Evolutionary conservation across 2,113 vertebrate species (phyloP), one percentile per base, ranked within the genome.

Genomic region (Pedionomus torquatus): DNA sequence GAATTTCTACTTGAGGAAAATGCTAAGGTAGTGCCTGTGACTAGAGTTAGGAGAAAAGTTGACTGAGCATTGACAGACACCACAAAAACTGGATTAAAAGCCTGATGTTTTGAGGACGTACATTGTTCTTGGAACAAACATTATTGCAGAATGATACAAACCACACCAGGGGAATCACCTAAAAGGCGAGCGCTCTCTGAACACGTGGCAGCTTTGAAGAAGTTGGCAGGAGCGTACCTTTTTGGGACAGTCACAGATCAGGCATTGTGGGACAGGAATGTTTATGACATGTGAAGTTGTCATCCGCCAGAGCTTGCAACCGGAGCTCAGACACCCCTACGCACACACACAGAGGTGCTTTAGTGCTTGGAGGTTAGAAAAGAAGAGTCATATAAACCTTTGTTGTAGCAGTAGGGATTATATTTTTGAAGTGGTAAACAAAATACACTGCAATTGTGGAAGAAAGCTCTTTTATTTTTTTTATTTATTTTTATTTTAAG

Each of bases 41-140:
- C 37, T 31, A 48, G 39, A 80, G 75, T 31, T 30, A 41, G 54
- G 33, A 83, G 79, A 85, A 84, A 74, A 84, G 66, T 90, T 94
- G 66, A 60, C 87, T 77, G 82, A 92, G 17, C 91, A 72, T 63
- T 97, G 94, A 94, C 79, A 93, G 90, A 74, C 69, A 93, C 54
- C 94, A 95, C 69, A 97, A 95, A 96, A 95, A 94, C 41, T 79
- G 69, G 44, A 46, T 77, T 93, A 92, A 90, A 97, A 87, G 15
- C 78, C 52, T 93, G 76, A 88, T 85, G 76, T 95, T 93, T 95
- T 77, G 60, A 96, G 80, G 46, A 70, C 60, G 39, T 71, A 64
- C 39, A 84, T n/a, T 90, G 82, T 78, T 97, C 92, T 93, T 92
- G 95, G 95, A 97, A 85, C 90, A 96, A 97, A 96, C 63, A 89